A percentile compares a stretch with the other conserved stretches of the same genome.
Conservation (phyloP, 2,888 invertebrate species). For the Hypolimnas misippus region DNA sequence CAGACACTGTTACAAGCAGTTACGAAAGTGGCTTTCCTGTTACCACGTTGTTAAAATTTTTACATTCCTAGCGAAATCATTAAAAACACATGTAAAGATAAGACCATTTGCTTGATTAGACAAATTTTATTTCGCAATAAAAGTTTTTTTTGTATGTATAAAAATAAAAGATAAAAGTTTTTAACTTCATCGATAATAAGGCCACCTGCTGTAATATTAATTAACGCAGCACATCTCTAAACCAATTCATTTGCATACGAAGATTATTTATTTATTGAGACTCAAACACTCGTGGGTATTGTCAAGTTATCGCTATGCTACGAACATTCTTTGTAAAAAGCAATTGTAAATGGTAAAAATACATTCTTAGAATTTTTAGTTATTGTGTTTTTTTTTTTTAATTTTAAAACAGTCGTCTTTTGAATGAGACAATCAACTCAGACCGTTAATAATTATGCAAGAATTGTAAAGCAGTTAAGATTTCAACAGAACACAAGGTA, state of each 20-base stretch:
- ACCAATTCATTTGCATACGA: slow-evolving; percentile 38
- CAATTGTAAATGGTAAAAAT: slow-evolving; percentile 23
- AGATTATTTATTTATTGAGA: slow-evolving; percentile 37
- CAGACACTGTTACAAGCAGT: slow-evolving; percentile 9
- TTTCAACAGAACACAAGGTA: slow-evolving; percentile 52
- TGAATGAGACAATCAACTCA: slow-evolving; percentile 56
- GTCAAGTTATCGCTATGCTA: slow-evolving; percentile 30
- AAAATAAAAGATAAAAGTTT: slow-evolving; percentile 30
- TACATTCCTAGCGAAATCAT: slow-evolving; percentile 6
- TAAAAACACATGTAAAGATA: background rate
- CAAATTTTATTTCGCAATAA: slow-evolving; percentile 13
- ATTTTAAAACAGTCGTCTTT: slow-evolving; percentile 32
- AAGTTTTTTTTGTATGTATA: slow-evolving; percentile 16
- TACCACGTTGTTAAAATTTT: slow-evolving; percentile 3
- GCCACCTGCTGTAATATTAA: slow-evolving; percentile 33
- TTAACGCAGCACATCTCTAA: slow-evolving; percentile 33
- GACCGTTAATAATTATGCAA: slow-evolving; percentile 64
- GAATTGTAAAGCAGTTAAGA: slow-evolving; percentile 61
- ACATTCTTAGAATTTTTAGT: slow-evolving; percentile 14
- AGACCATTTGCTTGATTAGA: slow-evolving; percentile 4
- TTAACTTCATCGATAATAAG: slow-evolving; percentile 33
- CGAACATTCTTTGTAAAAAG: slow-evolving; percentile 11
- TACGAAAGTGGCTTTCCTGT: slow-evolving; percentile 18
- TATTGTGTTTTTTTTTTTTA: background rate
- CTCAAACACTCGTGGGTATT: slow-evolving; percentile 24